Evolutionary conservation across 92 coral and sea anemone species (phyloP), one percentile per base, ranked within the genome.

Genomic region (Heteractis magnifica): DNA sequence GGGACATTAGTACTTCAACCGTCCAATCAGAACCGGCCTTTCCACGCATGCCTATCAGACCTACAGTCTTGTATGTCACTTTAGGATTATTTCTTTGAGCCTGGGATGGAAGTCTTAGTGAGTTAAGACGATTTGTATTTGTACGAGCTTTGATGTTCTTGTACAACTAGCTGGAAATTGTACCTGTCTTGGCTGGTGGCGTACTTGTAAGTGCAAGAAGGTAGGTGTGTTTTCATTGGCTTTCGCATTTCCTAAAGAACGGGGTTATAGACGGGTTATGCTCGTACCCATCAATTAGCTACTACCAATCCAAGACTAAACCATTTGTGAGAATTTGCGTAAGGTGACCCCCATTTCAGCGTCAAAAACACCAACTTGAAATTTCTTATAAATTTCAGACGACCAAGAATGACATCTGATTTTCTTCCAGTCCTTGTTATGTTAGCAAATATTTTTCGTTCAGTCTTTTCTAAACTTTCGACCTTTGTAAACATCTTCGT

Each of bases 381-480:
- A 8, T 53, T 53, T 53, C 13, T 64, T 68, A 16, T 18, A 3
- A 13, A 21, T 68, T 68, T 68, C 26, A 21, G 49, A n/a, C 6
- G 15, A 68, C 2, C 44, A 68, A 10, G 4, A 11, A 13, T 68
- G 49, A 68, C 73, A 68, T 26, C 73, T 68, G 73, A 68, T 26
- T 68, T 68, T 65, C 26, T 23, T 68, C 10, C 26, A 53, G 1
- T 53, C 10, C 8, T 15, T 64, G 20, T 64, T 64, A 19, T 19
- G 21, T 64, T 18, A 44, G 44, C 49, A 68, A 68, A 68, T 68
- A 68, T 68, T 68, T 26, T 26, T 26, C 41, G 41, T 68, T 23
- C 4, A n/a, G 49, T 21, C 49, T 68, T 64, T 68, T 68, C 73
- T 68, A 68, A 68, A 68, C 73, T 68, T 68, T 68, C 73, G 73